phyloP scores from a whole-genome alignment of 1,140 invertebrate genomes.

The Papilio machaon region DNA sequence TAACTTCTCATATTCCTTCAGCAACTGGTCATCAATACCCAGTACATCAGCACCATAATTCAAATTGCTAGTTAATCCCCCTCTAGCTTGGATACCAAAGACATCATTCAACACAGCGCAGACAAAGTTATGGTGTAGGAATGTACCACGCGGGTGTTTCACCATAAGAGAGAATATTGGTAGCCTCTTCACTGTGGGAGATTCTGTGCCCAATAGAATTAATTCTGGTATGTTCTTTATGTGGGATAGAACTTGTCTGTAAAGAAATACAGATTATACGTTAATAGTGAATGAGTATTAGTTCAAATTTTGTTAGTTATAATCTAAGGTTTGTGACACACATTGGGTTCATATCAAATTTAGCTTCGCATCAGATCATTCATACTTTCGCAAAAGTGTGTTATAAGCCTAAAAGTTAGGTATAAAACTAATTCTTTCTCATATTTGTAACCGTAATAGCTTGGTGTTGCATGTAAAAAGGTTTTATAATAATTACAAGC shows the following conservation, averaged over 20 bases:
- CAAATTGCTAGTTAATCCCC: constrained; percentile 85
- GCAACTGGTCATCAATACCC: constrained; percentile 90
- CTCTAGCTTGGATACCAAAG: constrained; percentile 94
- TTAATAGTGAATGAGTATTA: neutral
- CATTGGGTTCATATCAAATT: too few species aligned
- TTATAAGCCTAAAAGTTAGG: too few species aligned
- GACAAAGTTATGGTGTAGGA: constrained; percentile 95
- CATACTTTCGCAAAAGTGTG: too few species aligned
- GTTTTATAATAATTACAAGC: too few species aligned
- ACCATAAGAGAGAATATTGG: constrained; percentile 95
- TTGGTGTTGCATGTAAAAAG: too few species aligned
- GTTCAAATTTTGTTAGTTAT: neutral
- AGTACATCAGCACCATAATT: constrained; percentile 93
- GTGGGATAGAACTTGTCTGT: constrained; percentile 88
- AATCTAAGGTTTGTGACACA: too few species aligned
- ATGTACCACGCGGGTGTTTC: constrained; percentile 89
- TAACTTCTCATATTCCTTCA: constrained; percentile 89
- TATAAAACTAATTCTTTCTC: too few species aligned
- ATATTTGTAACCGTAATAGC: too few species aligned
- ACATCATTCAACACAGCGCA: constrained; percentile 94
- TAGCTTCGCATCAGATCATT: too few species aligned
- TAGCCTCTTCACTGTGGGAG: constrained; percentile 85
- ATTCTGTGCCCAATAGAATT: constrained; percentile 89
- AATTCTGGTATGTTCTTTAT: constrained; percentile 90
- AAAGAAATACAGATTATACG: constrained; percentile 59